Evolutionary conservation across 2,797 vertebrate genomes (phyloP), one percentile per base, ranked within the genome.

Genomic region (Tokudaia tokunoshimensis): DNA sequence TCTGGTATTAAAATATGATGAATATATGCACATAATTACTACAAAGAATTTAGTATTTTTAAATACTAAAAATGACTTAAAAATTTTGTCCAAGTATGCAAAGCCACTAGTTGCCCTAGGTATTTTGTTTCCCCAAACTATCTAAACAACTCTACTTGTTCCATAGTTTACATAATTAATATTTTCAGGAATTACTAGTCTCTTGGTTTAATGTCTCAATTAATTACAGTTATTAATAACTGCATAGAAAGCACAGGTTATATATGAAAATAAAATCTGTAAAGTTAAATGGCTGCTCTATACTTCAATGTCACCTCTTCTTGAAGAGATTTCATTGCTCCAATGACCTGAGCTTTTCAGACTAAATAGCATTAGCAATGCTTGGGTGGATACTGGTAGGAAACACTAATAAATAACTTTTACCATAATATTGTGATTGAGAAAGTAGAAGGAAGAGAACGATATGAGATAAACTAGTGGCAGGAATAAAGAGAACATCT

Each of bases 351-450:
- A 86, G 13, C 13, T 82, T 41, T 92, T 92, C 29, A 93, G 41
- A 79, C 37, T 76, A 97, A 98, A 97, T 94, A 31, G 4, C 20
- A 91, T 76, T n/a, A 95, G 4, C 24, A 91, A 70, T 96, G 94
- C 41, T 70, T 59, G 52, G 22, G 29, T 94, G 94, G 91, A 3
- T n/a, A 3, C 6, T 50, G 59, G 6, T 75, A 52, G 76, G n/a
- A 0, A 95, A 78, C 3, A 17, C 34, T 67, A 96, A 81, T 86
- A 97, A 98, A 72, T 80, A 6, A 91, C 94, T 92, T 84, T 70
- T 17, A 80, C 47, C 80, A 59, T 8, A 75, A 44, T 94, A 7
- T 92, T 61, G 0, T 14, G 55, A 31, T 0, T 75, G 75, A 81
- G 87, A 22, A n/a, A 55, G 7, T 0, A 26, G 24, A 92, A 88